phyloP scores from a whole-genome alignment of 2,113 vertebrate species.

The Todiramphus saurophagus region DNA sequence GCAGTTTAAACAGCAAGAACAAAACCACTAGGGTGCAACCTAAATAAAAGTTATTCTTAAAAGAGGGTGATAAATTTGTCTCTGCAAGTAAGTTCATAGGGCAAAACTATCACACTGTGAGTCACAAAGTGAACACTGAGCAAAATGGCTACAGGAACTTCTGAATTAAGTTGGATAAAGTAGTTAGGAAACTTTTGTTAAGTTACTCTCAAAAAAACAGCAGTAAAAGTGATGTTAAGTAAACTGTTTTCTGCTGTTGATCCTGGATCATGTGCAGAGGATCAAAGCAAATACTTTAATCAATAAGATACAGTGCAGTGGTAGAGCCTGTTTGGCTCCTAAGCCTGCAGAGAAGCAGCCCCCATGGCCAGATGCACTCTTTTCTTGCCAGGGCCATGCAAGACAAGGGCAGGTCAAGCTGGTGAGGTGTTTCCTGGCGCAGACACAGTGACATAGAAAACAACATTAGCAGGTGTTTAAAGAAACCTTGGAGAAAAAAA shows the following conservation, averaged over 20 bases:
- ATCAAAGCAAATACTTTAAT: not conserved
- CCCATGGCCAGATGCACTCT: not conserved
- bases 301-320: not conserved
- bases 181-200: not conserved
- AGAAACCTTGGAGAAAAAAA: not conserved
- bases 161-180: not conserved
- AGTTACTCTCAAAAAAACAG: not conserved
- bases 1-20: not conserved
- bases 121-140: not conserved
- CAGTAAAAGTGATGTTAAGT: not conserved
- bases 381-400: not conserved
- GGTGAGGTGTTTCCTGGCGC: fast-evolving
- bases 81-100: not conserved
- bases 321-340: not conserved
- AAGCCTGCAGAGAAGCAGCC: not conserved
- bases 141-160: not conserved
- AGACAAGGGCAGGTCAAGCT: not conserved
- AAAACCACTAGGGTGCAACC: not conserved
- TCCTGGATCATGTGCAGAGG: fast-evolving
- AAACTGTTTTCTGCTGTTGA: not conserved
- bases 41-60: not conserved
- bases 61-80: not conserved
- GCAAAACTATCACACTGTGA: not conserved
- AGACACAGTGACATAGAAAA: not conserved
- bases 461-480: not conserved